Conservation (phyloP, 2,888 invertebrate species). For the Hyppa rectilinea region DNA sequence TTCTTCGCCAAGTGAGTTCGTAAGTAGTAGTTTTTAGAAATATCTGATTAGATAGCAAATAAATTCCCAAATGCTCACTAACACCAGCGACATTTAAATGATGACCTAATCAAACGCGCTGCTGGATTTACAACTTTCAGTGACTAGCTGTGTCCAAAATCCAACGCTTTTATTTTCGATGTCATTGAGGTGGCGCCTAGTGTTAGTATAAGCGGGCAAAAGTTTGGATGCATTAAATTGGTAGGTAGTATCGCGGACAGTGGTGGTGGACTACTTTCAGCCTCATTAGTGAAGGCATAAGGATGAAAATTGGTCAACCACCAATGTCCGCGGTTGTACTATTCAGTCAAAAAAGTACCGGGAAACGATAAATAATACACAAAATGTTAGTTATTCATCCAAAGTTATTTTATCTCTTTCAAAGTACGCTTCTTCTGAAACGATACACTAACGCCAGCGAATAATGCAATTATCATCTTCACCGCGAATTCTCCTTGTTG, state of each 20-base stretch:
- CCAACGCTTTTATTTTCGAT: background rate
- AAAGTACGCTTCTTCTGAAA: no score
- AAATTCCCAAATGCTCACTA: background rate
- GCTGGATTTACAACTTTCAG: background rate
- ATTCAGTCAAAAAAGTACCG: no score
- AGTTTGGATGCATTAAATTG: background rate
- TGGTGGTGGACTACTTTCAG: background rate
- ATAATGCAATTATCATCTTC: no score
- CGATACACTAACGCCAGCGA: no score
- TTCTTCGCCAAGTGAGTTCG: conserved; percentile 64
- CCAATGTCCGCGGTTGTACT: background rate
- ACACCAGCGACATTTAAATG: background rate
- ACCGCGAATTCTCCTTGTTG: no score
- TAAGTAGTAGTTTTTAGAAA: conserved; percentile 61
- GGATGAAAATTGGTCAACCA: background rate
- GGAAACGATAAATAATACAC: no score
- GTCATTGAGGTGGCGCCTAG: background rate
- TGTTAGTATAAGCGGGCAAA: background rate
- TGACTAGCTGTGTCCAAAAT: background rate
- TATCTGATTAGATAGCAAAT: conserved; percentile 10
- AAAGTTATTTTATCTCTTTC: no score
- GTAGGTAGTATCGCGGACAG: background rate
- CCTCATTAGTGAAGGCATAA: background rate
- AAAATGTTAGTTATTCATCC: no score
- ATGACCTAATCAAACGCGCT: background rate